Evolutionary conservation across 2,888 invertebrate species (phyloP).

Genomic region (Ochropleura leucogaster): DNA sequence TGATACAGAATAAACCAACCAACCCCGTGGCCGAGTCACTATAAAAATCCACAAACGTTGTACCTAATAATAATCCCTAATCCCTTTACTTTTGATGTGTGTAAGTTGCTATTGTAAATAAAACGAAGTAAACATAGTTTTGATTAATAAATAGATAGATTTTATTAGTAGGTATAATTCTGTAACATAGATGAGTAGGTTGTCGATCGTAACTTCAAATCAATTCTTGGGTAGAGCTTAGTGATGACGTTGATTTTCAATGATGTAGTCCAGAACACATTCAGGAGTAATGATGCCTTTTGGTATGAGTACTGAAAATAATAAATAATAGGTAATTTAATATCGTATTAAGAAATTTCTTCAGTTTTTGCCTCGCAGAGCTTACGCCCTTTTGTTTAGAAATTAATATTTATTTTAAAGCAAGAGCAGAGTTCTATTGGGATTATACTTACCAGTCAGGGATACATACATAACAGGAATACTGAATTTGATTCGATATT

Average conservation of each 20-base stretch:
- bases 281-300: conserved; percentile 75
- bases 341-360: background rate
- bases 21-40: too few species aligned
- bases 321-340: too few species aligned
- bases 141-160: conserved; percentile 10
- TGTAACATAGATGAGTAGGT: conserved; percentile 13
- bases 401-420: background rate
- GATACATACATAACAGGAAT: background rate
- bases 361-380: background rate
- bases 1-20: too few species aligned
- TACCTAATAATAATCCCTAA: too few species aligned
- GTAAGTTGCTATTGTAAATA: conserved; percentile 1
- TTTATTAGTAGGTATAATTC: conserved; percentile 12
- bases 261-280: conserved; percentile 72
- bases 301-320: conserved; percentile 71
- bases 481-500: background rate
- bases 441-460: background rate
- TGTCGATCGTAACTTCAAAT: conserved; percentile 16
- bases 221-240: conserved; percentile 26
- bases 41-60: too few species aligned
- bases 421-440: background rate
- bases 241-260: conserved; percentile 61
- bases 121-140: background rate
- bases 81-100: too few species aligned
- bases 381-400: background rate